Conservation (phyloP, 2,797 vertebrate genomes). For the Spondyliosoma cantharus region DNA sequence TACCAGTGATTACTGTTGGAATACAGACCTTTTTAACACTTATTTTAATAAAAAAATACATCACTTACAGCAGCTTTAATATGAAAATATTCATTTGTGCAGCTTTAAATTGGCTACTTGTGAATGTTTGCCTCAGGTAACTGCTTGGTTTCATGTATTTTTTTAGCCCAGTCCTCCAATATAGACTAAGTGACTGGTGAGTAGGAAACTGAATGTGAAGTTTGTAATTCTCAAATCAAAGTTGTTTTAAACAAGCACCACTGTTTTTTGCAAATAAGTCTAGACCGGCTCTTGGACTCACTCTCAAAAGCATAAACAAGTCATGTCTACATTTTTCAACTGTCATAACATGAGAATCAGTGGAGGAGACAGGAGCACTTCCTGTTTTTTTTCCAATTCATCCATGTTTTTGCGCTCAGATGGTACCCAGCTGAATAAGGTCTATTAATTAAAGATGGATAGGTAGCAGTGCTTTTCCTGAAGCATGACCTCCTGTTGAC, state of each 20-base stretch:
- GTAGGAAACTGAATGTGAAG: slow-evolving; percentile 42
- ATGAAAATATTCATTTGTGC: slow-evolving; percentile 19
- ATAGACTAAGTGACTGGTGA: slow-evolving; percentile 10
- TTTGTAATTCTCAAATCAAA: slow-evolving; percentile 35
- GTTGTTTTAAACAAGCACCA: slow-evolving; percentile 8
- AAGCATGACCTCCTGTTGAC: slow-evolving; percentile 82
- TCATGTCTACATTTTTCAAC: slow-evolving; percentile 62
- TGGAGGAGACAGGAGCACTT: slow-evolving; percentile 72
- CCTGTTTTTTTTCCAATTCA: slow-evolving; percentile 74
- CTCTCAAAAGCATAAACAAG: slow-evolving; percentile 50
- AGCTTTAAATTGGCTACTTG: slow-evolving; percentile 17
- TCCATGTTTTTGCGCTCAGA: slow-evolving; percentile 74
- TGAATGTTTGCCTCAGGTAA: slow-evolving; percentile 3
- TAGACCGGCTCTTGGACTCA: slow-evolving; percentile 20
- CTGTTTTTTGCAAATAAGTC: slow-evolving; percentile 42
- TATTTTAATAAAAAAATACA: no score
- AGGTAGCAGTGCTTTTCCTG: slow-evolving; percentile 76
- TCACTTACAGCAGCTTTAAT: not conserved
- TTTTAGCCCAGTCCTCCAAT: not conserved
- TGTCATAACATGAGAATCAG: slow-evolving; percentile 67
- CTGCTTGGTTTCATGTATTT: slow-evolving; percentile 15
- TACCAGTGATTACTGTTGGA: no score
- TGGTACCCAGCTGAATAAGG: slow-evolving; percentile 76
- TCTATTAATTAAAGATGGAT: slow-evolving; percentile 82
- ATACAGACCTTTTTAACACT: no score